Evolutionary conservation across 2,888 invertebrate genomes (phyloP).

Genomic region (Drosophila koepferae): DNA sequence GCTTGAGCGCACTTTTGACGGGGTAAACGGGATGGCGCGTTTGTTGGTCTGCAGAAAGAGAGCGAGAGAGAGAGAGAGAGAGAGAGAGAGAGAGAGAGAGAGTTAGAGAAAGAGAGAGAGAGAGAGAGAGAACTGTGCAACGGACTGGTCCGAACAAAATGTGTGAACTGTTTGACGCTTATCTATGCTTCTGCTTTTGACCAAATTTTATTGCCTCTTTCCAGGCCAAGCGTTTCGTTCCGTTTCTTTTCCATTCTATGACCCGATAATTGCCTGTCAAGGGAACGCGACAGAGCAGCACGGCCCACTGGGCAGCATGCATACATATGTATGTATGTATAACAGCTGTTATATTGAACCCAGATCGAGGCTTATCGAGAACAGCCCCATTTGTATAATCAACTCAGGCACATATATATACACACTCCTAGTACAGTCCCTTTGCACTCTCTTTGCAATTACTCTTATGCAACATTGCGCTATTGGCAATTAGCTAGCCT

Average conservation of each 20-base stretch:
- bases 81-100: background rate
- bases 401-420: background rate
- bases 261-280: constrained; percentile 28
- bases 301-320: background rate
- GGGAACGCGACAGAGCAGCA: background rate
- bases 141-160: constrained; percentile 57
- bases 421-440: background rate
- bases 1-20: constrained; percentile 72
- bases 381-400: background rate
- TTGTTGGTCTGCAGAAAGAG: background rate
- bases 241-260: constrained; percentile 45
- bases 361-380: background rate
- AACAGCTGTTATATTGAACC: background rate
- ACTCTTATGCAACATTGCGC: constrained; percentile 43
- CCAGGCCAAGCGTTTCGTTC: constrained; percentile 72
- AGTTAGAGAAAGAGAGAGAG: background rate
- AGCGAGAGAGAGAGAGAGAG: background rate
- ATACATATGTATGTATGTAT: constrained; percentile 2
- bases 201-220: constrained; percentile 80
- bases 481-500: constrained; percentile 52
- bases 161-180: constrained; percentile 81
- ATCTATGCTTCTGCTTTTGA: constrained; percentile 74
- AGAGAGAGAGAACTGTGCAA: constrained; percentile 19
- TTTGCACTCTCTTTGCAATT: background rate
- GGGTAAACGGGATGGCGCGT: constrained; percentile 1